Base-by-base conservation (phyloP, 2,113 vertebrate genomes). In the Channa maculata region DNA sequence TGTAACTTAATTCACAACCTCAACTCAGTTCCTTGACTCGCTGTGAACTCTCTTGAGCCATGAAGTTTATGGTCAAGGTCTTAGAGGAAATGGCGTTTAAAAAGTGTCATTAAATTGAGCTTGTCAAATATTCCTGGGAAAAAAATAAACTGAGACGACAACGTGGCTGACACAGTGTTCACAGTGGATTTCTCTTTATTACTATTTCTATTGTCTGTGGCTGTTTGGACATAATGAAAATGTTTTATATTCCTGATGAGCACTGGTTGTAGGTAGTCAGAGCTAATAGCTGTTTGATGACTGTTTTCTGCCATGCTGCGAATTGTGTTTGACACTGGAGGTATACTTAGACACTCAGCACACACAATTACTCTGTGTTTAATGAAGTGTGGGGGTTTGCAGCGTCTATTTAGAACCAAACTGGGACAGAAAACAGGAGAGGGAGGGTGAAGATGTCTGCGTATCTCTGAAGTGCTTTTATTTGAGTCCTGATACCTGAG, bases 321-420 rank as follows among this genome's bases (percentile, higher is more conserved):
- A 67, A 73, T 62, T 24, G 66, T 77, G 70, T 86, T 80, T 85
- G 82, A 86, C 71, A 80, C 62, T 5, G 46, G 71, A 79, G 67
- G 85, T 84, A 85, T 86, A 71, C 65, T 74, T 13, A 80, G 80
- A 86, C 77, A 77, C 62, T 77, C 79, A 57, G 71, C 55, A 70
- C 75, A 81, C 74, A 79, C 67, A 80, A 77, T 87, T 78, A 87
- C 80, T 77, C 73, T 57, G 75, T 36, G 69, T 79, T 46, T 84
- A 91, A 89, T 90, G 88, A 87, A 86, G 85, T 83, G 74, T 82
- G 86, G 71, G 84, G 77, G 77, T 64, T 66, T 60, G 68, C 10
- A 41, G 59, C 51, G 69, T 75, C 79, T 69, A 65, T 57, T 75
- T 75, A 57, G 41, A 81, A 15, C 61, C 67, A 68, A 85, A 88